These are phyloP conservation scores for Setophaga petechia DNA, from an alignment of 2,113 vertebrate genomes.

Conservation along the genomic window DNA sequence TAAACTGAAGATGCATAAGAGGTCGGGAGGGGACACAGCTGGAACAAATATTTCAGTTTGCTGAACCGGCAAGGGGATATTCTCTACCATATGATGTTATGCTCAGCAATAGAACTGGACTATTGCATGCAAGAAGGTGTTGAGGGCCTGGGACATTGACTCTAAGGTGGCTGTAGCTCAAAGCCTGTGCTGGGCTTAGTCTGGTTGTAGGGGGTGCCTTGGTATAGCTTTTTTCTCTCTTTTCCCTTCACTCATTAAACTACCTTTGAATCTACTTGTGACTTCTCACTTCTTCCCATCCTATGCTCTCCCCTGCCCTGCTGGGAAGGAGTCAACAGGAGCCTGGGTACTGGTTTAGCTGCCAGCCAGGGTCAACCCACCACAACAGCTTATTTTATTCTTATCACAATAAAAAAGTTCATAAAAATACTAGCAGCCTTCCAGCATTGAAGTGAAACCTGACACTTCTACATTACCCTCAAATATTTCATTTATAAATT, in stretches of 20 bases:
- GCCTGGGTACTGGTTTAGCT: background rate
- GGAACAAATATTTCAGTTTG: background rate
- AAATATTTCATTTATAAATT: background rate
- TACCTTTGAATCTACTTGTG: rapidly evolving
- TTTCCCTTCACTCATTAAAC: background rate
- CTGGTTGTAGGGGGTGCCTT: background rate
- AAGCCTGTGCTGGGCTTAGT: background rate
- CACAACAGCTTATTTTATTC: background rate
- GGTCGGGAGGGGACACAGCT: background rate
- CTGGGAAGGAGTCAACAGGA: background rate
- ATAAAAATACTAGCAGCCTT: background rate
- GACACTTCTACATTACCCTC: background rate
- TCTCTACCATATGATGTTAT: background rate
- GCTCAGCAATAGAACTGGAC: background rate
- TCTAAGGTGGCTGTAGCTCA: background rate
- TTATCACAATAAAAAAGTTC: background rate
- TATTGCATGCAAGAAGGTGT: background rate
- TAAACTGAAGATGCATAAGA: background rate
- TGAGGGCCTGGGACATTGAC: background rate
- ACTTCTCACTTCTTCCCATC: background rate
- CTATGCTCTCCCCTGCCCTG: rapidly evolving
- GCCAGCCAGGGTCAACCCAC: background rate
- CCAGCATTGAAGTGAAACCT: background rate
- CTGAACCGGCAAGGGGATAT: background rate
- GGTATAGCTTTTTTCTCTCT: background rate